Percentiles rank a stretch among this genome's conserved stretches.
phyloP scores from a whole-genome alignment of 2,113 vertebrate species.

The Dipodomys merriami region DNA sequence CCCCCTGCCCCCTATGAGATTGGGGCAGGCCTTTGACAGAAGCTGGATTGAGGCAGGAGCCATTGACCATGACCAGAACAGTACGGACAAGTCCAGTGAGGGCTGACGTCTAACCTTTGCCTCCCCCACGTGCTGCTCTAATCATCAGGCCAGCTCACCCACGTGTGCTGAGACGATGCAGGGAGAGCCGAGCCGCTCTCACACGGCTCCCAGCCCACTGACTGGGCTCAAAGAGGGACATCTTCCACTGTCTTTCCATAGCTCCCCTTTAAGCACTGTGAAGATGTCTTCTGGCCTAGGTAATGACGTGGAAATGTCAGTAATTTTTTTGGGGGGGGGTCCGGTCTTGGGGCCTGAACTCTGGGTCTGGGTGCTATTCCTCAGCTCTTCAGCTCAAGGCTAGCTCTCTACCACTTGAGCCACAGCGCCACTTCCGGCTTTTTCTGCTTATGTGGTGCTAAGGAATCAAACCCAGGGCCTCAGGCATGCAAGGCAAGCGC shows the following conservation, averaged over 20 bases:
- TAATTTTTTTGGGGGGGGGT: background rate
- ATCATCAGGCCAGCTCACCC: rapidly evolving
- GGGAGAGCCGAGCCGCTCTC: background rate
- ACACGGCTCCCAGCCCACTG: background rate
- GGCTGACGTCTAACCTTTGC: background rate
- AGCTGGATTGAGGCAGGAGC: background rate
- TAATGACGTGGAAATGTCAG: background rate
- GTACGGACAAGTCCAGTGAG: background rate
- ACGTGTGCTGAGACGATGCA: rapidly evolving
- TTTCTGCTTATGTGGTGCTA: too few relatives aligned
- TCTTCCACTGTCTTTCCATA: background rate
- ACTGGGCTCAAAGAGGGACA: background rate
- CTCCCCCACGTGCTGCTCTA: background rate
- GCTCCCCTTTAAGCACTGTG: background rate
- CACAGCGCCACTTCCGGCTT: too few relatives aligned
- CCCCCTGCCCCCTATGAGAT: background rate
- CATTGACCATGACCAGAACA: background rate
- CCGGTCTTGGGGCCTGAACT: background rate
- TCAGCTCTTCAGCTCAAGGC: too few relatives aligned
- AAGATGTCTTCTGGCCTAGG: background rate
- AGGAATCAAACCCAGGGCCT: too few relatives aligned
- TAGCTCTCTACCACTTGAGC: too few relatives aligned
- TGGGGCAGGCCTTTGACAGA: background rate
- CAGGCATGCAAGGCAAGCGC: too few relatives aligned
- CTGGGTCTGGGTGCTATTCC: too few relatives aligned